Base-by-base conservation (phyloP, 2,888 invertebrate species). In the Byasa hedistus region DNA sequence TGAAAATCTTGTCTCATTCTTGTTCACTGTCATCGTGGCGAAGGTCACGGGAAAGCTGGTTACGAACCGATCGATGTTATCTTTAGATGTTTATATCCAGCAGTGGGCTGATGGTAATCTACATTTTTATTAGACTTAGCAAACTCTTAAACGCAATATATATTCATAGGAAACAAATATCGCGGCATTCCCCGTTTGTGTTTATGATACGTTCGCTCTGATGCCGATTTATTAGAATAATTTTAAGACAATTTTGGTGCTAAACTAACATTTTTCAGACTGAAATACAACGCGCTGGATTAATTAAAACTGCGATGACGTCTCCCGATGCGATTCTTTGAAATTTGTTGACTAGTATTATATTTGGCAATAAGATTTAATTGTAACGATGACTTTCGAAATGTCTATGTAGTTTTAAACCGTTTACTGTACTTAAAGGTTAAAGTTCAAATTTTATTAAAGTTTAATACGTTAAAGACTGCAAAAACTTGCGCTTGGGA, bases 171-270 rank as follows among this genome's bases (percentile, higher is more conserved):
- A 67, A 67, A 57, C 67, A 73, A 77, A 73, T 85, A 84, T 89
- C 86, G 87, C 87, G 82, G 87, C 89, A 89, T 90, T 90, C 89
- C 89, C 85, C 79, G 76, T 77, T 77, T 82, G 74, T 87, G 84
- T 80, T 79, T 79, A 77, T 84, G 87, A 87, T 87, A 87, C 74
- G 71, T 74, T 59, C 79, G 79, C 77, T 81, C 84, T 73, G 70
- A 85, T 86, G 82, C 76, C 80, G 71, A 58, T 60, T 51, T 74
- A 73, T 69, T 76, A 76, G 72, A 71, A 65, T 77, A 79, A 79
- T 80, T 81, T 81, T 84, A 86, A 85, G 81, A 75, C 79, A 79
- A 82, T 80, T 32, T 80, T 84, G 89, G 89, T 90, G 89, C 89
- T 90, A 89, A 82, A 80, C 74, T 65, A 80, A 82, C 75, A 73